These are phyloP conservation scores for Lycorma delicatula DNA, from an alignment of 1,140 invertebrate species.

Conservation along the genomic window DNA sequence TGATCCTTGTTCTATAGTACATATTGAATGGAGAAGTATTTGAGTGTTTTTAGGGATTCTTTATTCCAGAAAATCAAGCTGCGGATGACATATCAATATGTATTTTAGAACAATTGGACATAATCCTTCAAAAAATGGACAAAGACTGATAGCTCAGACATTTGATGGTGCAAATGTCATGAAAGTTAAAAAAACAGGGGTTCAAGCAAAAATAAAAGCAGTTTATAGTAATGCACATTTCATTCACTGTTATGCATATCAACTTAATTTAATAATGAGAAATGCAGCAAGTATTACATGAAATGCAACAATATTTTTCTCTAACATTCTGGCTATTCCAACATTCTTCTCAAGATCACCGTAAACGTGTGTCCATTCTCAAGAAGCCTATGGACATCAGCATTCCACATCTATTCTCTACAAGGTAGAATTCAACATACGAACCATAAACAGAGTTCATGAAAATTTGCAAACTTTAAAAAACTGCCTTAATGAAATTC, in stretches of 20 bases:
- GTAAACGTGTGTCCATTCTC: conserved; percentile 5
- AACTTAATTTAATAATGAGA: conserved; percentile 26
- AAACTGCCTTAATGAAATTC: not conserved
- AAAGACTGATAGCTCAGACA: conserved; percentile 32
- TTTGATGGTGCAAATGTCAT: conserved; percentile 30
- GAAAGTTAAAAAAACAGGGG: conserved; percentile 25
- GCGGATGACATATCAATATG: conserved; percentile 17
- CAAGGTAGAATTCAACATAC: not conserved
- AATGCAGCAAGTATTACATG: conserved; percentile 17
- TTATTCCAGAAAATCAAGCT: conserved; percentile 21
- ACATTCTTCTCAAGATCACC: conserved; percentile 16
- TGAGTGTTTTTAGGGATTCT: conserved; percentile 33
- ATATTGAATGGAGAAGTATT: conserved; percentile 23
- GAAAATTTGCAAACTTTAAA: not conserved
- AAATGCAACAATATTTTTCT: conserved; percentile 22
- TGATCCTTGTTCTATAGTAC: conserved; percentile 31
- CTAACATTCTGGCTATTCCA: conserved; percentile 7
- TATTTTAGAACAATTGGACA: conserved; percentile 28
- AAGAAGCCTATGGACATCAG: conserved; percentile 1
- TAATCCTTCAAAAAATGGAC: conserved; percentile 23
- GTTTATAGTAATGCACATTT: conserved; percentile 30
- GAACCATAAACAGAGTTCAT: not conserved
- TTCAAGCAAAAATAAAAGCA: conserved; percentile 27
- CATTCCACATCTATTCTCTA: not conserved
- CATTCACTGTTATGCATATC: conserved; percentile 30